Percentiles rank a stretch among this genome's conserved stretches.
Conservation (phyloP, 2,113 vertebrate species). For the Silurus meridionalis region DNA sequence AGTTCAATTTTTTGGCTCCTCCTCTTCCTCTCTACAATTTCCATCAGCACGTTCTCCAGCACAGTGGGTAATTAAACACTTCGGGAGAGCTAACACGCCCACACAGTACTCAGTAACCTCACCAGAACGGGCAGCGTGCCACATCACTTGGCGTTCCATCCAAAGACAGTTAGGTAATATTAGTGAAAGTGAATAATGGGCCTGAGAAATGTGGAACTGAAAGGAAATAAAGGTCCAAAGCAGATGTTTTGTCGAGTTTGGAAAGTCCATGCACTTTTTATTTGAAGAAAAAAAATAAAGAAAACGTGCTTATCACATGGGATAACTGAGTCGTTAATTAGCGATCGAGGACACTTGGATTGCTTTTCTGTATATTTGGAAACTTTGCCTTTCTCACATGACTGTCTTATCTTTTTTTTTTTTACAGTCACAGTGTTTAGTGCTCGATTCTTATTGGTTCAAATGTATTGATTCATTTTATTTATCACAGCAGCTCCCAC, state of each 20-base stretch:
- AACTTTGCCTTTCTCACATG: neutral
- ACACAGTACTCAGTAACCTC: constrained; percentile 52
- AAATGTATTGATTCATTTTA: neutral
- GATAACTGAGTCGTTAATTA: neutral
- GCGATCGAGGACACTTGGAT: neutral
- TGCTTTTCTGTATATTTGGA: neutral
- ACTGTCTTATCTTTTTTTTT: neutral
- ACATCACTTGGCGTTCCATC: neutral
- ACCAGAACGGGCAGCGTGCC: neutral
- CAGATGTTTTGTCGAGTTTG: neutral
- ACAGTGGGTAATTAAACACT: constrained; percentile 65
- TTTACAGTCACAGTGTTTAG: neutral
- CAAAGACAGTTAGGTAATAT: constrained; percentile 12
- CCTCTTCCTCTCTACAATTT: constrained; percentile 41
- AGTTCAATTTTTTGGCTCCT: constrained; percentile 62
- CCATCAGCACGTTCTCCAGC: constrained; percentile 67
- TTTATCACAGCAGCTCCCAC: neutral
- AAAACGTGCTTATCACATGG: neutral
- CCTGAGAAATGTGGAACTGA: neutral
- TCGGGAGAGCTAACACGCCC: constrained; percentile 59
- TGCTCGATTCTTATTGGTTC: neutral
- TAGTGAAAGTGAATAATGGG: neutral
- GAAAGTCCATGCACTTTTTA: neutral
- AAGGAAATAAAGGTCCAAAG: neutral
- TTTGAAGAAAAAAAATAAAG: neutral